These are phyloP conservation scores for Speoplatyrhinus poulsoni DNA, from an alignment of 2,113 vertebrate species.

Conservation along the genomic window DNA sequence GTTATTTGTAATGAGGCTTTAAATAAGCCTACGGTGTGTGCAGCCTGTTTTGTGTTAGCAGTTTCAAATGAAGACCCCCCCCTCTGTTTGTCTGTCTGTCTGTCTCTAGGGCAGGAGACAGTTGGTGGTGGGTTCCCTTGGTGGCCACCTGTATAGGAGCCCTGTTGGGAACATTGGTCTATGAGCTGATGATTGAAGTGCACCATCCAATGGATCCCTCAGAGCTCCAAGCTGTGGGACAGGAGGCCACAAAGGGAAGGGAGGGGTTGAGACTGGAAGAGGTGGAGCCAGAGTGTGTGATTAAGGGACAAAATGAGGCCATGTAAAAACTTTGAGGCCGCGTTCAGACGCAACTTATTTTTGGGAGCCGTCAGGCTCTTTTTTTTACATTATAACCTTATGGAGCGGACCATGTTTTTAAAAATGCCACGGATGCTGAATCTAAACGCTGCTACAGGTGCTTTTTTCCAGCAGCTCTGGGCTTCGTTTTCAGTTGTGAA, in stretches of 20 bases:
- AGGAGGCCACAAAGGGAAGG: conserved; percentile 16
- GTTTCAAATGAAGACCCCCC: background rate
- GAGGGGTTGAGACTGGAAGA: conserved; percentile 51
- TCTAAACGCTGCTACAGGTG: no score
- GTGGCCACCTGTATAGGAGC: conserved; percentile 78
- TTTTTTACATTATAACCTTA: no score
- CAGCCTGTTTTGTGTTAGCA: no score
- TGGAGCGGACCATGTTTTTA: no score
- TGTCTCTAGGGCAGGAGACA: conserved; percentile 76
- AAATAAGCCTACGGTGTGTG: no score
- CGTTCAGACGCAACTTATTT: no score
- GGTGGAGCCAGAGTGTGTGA: conserved; percentile 41
- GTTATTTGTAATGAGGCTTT: no score
- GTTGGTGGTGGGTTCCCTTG: conserved; percentile 89
- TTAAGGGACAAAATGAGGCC: conserved; percentile 6
- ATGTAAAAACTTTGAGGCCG: no score
- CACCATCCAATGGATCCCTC: conserved; percentile 66
- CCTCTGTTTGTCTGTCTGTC: conserved; percentile 21
- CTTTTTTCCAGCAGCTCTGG: no score
- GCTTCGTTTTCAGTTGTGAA: no score
- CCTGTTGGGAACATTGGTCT: conserved; percentile 67
- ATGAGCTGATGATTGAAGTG: conserved; percentile 77
- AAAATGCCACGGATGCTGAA: no score
- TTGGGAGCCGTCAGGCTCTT: no score
- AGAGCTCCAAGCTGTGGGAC: conserved; percentile 23